Evolutionary conservation across 1,140 invertebrate genomes (phyloP).

Genomic region (Coptotermes formosanus): DNA sequence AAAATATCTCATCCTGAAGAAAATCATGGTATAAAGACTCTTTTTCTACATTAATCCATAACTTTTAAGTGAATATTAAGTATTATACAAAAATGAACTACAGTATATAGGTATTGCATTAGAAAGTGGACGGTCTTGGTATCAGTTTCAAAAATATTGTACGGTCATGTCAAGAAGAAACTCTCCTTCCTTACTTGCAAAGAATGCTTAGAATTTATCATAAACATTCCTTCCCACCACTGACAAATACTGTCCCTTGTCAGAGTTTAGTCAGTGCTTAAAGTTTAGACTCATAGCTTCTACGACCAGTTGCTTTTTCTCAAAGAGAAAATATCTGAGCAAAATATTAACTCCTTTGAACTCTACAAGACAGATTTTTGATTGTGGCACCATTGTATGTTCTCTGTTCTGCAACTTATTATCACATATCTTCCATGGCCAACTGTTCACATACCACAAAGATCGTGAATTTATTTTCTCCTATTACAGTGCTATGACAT

Average conservation of each 20-base stretch:
- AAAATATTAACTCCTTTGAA: background rate
- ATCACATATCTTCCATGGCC: background rate
- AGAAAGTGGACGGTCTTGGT: slow-evolving; percentile 26
- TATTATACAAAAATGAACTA: slow-evolving; percentile 15
- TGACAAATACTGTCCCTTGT: background rate
- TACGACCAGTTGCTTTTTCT: background rate
- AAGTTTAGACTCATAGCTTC: background rate
- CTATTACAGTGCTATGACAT: too few relatives aligned
- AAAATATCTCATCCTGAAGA: background rate
- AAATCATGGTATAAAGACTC: background rate
- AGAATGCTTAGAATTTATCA: background rate
- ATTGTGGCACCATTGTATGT: background rate
- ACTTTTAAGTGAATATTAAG: background rate
- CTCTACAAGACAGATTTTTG: background rate
- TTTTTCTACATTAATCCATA: background rate
- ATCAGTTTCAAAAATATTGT: background rate
- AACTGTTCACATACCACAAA: background rate
- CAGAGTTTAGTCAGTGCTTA: background rate
- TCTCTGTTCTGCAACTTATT: background rate
- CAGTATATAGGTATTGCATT: slow-evolving; percentile 19
- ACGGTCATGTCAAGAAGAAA: background rate
- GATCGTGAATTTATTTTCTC: background rate
- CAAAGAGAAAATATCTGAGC: background rate
- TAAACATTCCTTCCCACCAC: background rate
- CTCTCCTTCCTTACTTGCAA: background rate